Evolutionary conservation across 2,113 vertebrate species (phyloP).

Genomic region (Megaptera novaeangliae): DNA sequence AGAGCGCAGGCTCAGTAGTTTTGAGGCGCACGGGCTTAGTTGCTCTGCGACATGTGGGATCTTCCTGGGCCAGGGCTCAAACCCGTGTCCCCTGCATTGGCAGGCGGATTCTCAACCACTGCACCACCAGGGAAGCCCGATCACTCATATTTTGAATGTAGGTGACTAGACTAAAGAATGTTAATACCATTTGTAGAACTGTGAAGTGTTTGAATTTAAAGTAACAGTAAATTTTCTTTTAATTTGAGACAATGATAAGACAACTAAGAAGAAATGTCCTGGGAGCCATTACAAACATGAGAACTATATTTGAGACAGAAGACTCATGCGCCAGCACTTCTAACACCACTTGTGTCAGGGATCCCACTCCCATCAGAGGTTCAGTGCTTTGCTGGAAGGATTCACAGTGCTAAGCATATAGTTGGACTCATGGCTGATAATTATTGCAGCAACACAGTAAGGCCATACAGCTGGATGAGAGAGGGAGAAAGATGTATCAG

Average conservation of each 20-base stretch:
- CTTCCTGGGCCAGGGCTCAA: too few species aligned
- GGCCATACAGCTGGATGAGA: neutral
- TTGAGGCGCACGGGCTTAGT: too few species aligned
- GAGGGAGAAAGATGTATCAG: neutral
- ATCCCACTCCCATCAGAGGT: accelerated
- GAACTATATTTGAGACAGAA: neutral
- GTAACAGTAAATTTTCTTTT: neutral
- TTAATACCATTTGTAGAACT: neutral
- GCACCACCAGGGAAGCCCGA: too few species aligned
- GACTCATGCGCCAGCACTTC: neutral
- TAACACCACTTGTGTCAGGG: neutral
- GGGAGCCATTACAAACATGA: neutral
- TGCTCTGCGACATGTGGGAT: too few species aligned
- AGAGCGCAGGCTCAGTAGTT: too few species aligned
- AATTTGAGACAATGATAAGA: neutral
- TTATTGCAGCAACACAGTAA: neutral
- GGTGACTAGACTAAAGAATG: neutral
- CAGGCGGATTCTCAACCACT: too few species aligned
- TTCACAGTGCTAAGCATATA: neutral
- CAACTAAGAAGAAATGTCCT: neutral
- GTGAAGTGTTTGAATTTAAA: neutral
- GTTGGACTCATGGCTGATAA: neutral
- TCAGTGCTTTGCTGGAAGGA: neutral
- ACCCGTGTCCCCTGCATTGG: too few species aligned
- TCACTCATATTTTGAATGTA: neutral